phyloP scores from a whole-genome alignment of 1,140 invertebrate species.

The Metopolophium dirhodum region DNA sequence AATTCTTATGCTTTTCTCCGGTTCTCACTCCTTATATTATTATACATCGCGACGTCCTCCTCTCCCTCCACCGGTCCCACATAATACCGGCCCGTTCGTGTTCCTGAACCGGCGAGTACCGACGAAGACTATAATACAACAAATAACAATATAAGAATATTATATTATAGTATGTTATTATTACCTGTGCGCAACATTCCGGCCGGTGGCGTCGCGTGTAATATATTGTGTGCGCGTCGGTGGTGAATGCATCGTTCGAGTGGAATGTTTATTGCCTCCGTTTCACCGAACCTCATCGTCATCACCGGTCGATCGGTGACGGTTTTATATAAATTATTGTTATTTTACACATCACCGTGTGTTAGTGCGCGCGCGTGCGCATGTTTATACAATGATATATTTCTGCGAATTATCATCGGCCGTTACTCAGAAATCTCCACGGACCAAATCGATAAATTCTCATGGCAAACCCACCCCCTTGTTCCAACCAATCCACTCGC shows the following conservation, averaged over 20 bases:
- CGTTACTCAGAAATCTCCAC: constrained; percentile 21
- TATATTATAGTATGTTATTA: background rate
- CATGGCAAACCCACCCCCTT: background rate
- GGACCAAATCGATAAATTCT: background rate
- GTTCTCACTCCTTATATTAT: background rate
- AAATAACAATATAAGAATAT: background rate
- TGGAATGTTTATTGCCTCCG: constrained; percentile 39
- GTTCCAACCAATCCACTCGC: background rate
- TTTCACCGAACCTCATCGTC: background rate
- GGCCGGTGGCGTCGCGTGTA: background rate
- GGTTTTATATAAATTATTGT: background rate
- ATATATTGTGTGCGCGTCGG: background rate
- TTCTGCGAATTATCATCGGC: background rate
- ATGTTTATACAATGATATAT: background rate
- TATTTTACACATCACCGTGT: background rate
- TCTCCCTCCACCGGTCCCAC: too few relatives aligned
- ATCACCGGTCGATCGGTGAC: background rate
- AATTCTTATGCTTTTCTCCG: constrained; percentile 3
- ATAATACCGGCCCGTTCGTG: background rate
- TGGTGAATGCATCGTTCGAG: background rate
- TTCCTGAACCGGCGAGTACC: background rate
- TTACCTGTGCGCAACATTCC: constrained; percentile 5
- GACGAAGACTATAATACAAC: background rate
- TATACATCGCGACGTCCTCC: background rate
- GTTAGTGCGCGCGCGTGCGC: too few relatives aligned